Conservation (phyloP, 2,113 vertebrate species). For the Puntigrus tetrazona region DNA sequence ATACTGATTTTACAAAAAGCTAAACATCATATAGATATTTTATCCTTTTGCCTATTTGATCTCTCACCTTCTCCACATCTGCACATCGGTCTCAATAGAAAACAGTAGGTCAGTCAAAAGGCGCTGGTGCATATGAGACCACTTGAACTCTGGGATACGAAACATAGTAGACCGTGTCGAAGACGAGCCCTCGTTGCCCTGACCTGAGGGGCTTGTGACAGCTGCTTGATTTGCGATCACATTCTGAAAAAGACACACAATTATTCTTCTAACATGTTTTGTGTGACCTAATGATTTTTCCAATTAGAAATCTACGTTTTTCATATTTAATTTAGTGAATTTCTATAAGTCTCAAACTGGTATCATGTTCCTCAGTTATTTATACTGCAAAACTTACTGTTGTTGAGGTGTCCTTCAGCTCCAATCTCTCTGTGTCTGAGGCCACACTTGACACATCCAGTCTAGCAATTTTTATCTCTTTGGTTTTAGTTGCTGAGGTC, state of each 20-base stretch:
- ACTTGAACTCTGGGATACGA: slow-evolving; percentile 94
- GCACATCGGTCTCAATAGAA: slow-evolving; percentile 96
- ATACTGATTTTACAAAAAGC: background rate
- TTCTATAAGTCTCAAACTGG: background rate
- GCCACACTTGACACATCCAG: slow-evolving; percentile 94
- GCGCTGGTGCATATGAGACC: slow-evolving; percentile 96
- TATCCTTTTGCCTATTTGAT: background rate
- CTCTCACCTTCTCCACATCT: slow-evolving; percentile 96
- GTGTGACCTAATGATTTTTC: background rate
- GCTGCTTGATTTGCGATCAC: slow-evolving; percentile 69
- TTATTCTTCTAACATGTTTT: background rate
- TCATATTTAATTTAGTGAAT: background rate
- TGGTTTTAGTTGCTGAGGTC: slow-evolving; percentile 62
- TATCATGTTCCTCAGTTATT: background rate
- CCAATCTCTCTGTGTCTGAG: slow-evolving; percentile 89
- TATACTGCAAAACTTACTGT: slow-evolving; percentile 57
- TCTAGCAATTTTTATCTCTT: slow-evolving; percentile 88
- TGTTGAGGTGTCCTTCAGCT: slow-evolving; percentile 78
- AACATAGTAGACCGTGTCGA: slow-evolving; percentile 84
- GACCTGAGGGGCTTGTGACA: slow-evolving; percentile 66
- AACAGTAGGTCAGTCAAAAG: slow-evolving; percentile 96
- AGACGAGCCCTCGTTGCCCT: slow-evolving; percentile 75
- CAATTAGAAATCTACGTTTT: background rate
- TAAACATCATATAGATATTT: background rate
- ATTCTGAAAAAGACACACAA: slow-evolving; percentile 62